Percentiles rank a stretch among this genome's conserved stretches.
Conservation (phyloP, 2,113 vertebrate genomes). For the Dicaeum eximium region DNA sequence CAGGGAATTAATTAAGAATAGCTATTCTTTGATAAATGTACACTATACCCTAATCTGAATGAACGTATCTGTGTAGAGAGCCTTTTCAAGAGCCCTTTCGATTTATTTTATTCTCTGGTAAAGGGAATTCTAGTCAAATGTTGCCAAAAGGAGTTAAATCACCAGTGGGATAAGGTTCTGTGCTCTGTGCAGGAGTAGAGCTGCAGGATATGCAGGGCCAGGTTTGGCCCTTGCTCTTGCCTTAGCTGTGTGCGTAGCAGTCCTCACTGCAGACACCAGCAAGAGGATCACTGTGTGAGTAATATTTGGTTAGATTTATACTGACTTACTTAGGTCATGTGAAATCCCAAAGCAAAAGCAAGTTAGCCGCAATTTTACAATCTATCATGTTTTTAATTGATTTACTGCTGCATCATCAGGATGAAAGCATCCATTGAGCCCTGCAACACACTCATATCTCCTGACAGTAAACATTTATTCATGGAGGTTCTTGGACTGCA, state of each 20-base stretch:
- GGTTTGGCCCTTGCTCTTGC: background rate
- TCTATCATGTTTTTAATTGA: slow-evolving; percentile 41
- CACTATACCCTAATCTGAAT: background rate
- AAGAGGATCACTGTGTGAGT: background rate
- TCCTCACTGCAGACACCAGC: background rate
- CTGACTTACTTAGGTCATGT: background rate
- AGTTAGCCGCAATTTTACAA: background rate
- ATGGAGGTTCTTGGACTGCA: background rate
- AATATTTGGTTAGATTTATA: background rate
- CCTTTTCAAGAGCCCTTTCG: background rate
- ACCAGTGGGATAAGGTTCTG: background rate
- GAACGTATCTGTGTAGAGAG: background rate
- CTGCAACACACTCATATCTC: background rate
- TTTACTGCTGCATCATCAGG: background rate
- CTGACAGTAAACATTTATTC: slow-evolving; percentile 6
- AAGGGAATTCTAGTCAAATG: slow-evolving; percentile 28
- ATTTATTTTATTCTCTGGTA: slow-evolving; percentile 26
- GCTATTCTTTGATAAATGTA: background rate
- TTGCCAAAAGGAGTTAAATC: slow-evolving; percentile 24
- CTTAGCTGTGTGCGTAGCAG: background rate
- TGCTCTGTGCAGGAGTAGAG: background rate
- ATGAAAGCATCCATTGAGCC: background rate
- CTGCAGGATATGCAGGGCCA: background rate
- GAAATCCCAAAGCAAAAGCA: background rate
- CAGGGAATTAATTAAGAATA: slow-evolving; percentile 46